A percentile compares a stretch with the other conserved stretches of the same genome.
Conservation (phyloP, 2,797 vertebrate species). For the Sebastes baramenuke region DNA sequence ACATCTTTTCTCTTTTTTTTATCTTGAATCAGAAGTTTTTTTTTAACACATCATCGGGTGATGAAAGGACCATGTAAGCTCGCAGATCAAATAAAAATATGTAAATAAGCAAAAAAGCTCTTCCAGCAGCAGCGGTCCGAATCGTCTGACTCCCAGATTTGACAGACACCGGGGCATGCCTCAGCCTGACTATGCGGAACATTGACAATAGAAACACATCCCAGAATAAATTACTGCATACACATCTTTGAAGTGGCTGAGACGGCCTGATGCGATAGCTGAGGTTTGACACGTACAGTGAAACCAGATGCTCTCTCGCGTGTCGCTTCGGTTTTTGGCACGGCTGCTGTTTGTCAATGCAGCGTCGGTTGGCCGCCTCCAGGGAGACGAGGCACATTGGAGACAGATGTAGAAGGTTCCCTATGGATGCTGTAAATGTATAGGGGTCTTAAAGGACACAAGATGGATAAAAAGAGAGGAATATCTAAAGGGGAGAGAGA, state of each 20-base stretch:
- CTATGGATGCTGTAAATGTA: constrained; percentile 13
- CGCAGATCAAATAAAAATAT: constrained; percentile 24
- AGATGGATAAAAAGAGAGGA: constrained; percentile 14
- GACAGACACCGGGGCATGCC: constrained; percentile 24
- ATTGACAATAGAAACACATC: constrained; percentile 45
- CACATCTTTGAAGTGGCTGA: constrained; percentile 29
- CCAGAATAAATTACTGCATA: constrained; percentile 18
- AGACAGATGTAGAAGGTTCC: constrained; percentile 64
- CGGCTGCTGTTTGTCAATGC: constrained; percentile 54
- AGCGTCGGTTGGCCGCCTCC: constrained; percentile 22
- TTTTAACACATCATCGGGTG: not conserved
- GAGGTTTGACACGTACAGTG: constrained; percentile 59
- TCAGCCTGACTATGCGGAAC: constrained; percentile 27
- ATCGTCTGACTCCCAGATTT: constrained; percentile 6
- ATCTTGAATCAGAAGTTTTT: constrained; percentile 2
- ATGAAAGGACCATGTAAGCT: constrained; percentile 11
- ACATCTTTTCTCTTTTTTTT: not conserved
- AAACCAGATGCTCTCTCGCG: constrained; percentile 64
- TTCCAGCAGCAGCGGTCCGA: constrained; percentile 5
- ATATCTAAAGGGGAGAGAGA: constrained; percentile 13
- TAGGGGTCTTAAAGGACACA: not conserved
- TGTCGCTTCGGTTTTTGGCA: constrained; percentile 54
- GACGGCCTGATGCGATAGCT: constrained; percentile 10
- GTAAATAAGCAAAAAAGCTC: constrained; percentile 8
- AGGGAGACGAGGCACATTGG: constrained; percentile 56